phyloP scores from a whole-genome alignment of 2,113 vertebrate species.

The Cyphomyrus discorhynchus region DNA sequence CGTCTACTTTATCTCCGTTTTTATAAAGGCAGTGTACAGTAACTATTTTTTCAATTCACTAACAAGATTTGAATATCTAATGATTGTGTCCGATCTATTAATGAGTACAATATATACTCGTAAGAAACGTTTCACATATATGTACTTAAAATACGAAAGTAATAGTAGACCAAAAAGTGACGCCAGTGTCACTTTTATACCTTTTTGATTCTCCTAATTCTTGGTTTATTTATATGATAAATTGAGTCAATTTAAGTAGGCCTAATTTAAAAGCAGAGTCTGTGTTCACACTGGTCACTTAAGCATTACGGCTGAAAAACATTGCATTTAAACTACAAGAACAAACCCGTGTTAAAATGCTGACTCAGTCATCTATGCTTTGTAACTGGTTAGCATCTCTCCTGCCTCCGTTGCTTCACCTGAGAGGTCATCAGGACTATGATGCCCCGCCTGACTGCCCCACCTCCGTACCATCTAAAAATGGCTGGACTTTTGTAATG shows the following conservation, averaged over 20 bases:
- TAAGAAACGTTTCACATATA: background rate
- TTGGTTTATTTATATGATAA: background rate
- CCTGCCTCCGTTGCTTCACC: background rate
- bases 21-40: background rate
- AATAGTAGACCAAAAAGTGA: background rate
- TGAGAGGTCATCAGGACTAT: background rate
- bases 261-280: background rate
- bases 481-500: constrained; percentile 63
- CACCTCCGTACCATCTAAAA: constrained; percentile 49
- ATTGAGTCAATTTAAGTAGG: background rate
- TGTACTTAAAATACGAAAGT: background rate
- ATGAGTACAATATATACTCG: background rate
- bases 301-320: background rate
- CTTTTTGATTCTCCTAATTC: background rate
- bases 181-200: background rate
- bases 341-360: background rate
- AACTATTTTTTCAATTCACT: background rate
- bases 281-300: background rate
- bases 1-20: background rate
- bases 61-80: background rate
- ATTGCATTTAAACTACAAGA: background rate
- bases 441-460: background rate
- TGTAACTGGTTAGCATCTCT: background rate
- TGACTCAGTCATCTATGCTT: background rate
- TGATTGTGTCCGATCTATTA: background rate